Evolutionary conservation across 2,113 vertebrate genomes (phyloP), one percentile per base, ranked within the genome.

Genomic region (Catagonus wagneri): DNA sequence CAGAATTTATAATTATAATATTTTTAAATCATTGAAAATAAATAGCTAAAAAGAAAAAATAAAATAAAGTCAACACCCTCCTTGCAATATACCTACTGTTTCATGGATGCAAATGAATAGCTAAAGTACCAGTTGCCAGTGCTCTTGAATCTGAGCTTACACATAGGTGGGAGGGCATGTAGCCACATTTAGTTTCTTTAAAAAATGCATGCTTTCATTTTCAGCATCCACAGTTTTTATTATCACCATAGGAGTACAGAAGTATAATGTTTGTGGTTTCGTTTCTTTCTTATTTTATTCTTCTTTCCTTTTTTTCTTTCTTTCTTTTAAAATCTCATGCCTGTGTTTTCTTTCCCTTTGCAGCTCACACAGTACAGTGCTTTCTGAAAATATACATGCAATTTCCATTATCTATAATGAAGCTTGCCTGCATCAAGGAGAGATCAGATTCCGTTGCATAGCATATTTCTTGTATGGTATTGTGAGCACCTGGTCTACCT

Each of bases 1-100:
- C 34, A 94, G 69, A 97, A 97, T 96, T 92, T 90, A 52, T 97
- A 95, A 94, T 97, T 96, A 96, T 89, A 96, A 93, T 95, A 95
- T 92, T 97, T 97, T 96, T 36, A 84, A 96, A 96, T 96, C 74
- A 88, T 56, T 66, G 39, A 94, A 97, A 96, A 93, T 84, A 96
- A 97, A 81, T 95, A 92, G 95, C 68, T 94, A 83, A 96, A 94
- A 89, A 87, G 74, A 80, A 56, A 50, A 92, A 96, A 44, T n/a
- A 44, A 97, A 97, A 87, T 86, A 95, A 95, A 96, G 29, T 83
- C 61, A 81, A 87, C 69, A 96, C 74, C 74, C 76, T 44, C 50
- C 56, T 63, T 50, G 34, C 12, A 75, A n/a, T 50, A 63, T 88
- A 93, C 92, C 76, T 97, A 74, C 84, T 92, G n/a, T 96, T 96